Conservation (phyloP, 2,797 vertebrate genomes). For the Acanthurus leucopareius region DNA sequence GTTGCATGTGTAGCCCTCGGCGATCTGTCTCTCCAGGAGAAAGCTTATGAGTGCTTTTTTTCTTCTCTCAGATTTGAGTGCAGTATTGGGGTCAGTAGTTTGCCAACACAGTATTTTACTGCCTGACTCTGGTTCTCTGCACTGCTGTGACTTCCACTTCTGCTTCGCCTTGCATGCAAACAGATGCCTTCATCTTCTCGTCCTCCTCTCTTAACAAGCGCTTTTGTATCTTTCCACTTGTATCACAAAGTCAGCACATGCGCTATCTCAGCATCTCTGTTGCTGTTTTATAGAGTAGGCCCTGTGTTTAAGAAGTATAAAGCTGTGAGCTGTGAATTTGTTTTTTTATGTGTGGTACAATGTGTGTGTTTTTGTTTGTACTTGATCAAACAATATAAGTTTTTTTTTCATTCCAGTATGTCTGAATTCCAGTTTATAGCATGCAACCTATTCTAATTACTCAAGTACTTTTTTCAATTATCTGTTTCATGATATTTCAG, state of each 20-base stretch:
- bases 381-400: no score
- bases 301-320: slow-evolving; percentile 31
- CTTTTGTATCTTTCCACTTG: slow-evolving; percentile 63
- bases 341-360: slow-evolving; percentile 5
- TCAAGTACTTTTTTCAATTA: no score
- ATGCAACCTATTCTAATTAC: background rate
- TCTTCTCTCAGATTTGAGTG: slow-evolving; percentile 62
- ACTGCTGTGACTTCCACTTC: slow-evolving; percentile 69
- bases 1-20: slow-evolving; percentile 44
- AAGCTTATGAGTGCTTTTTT: slow-evolving; percentile 29
- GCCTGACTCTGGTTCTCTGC: slow-evolving; percentile 59
- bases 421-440: no score
- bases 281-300: slow-evolving; percentile 35
- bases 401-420: no score
- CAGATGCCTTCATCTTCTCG: slow-evolving; percentile 72
- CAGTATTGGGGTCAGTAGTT: slow-evolving; percentile 79
- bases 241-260: slow-evolving; percentile 75
- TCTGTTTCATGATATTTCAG: no score
- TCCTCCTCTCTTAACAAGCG: slow-evolving; percentile 74
- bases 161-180: slow-evolving; percentile 60
- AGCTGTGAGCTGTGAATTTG: slow-evolving; percentile 12
- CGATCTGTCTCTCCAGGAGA: slow-evolving; percentile 52
- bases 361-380: background rate
- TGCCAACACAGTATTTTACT: slow-evolving; percentile 76
- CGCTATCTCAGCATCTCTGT: slow-evolving; percentile 70